These are phyloP conservation scores for Xestia ashworthii DNA, from an alignment of 2,888 invertebrate genomes.

Conservation along the genomic window DNA sequence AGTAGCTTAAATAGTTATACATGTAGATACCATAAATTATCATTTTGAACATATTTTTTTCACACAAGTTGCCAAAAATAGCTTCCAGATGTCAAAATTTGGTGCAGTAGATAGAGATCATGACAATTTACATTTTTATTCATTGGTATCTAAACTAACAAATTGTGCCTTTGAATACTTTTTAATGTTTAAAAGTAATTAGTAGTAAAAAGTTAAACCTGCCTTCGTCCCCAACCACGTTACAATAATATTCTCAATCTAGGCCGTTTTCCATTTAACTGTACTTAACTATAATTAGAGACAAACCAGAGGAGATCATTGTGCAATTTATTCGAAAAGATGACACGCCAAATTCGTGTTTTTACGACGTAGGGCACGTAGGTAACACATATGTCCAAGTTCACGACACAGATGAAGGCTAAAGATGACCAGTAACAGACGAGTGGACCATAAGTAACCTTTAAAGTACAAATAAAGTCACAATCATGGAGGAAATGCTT, in stretches of 20 bases:
- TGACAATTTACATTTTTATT: not conserved
- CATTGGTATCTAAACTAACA: not conserved
- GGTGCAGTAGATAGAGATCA: not conserved
- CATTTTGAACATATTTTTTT: not conserved
- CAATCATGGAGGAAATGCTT: slow-evolving; percentile 59
- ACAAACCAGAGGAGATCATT: no score
- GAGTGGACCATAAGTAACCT: slow-evolving; percentile 19
- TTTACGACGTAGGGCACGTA: not conserved
- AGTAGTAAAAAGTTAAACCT: no score
- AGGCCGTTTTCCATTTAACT: no score
- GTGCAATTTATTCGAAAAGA: not conserved
- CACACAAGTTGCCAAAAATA: not conserved
- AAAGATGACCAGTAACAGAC: slow-evolving; percentile 13
- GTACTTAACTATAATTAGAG: no score
- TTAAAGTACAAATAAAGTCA: slow-evolving; percentile 42
- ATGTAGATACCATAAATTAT: not conserved
- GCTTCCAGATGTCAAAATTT: not conserved
- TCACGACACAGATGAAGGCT: slow-evolving; percentile 7
- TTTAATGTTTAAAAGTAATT: no score
- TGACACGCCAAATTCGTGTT: not conserved
- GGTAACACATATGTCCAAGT: not conserved
- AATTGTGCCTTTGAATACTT: not conserved
- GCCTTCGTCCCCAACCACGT: no score
- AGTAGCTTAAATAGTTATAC: not conserved
- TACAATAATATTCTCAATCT: no score